These are phyloP conservation scores for Calameuta pallipes DNA, from an alignment of 2,888 invertebrate genomes.

Conservation along the genomic window DNA sequence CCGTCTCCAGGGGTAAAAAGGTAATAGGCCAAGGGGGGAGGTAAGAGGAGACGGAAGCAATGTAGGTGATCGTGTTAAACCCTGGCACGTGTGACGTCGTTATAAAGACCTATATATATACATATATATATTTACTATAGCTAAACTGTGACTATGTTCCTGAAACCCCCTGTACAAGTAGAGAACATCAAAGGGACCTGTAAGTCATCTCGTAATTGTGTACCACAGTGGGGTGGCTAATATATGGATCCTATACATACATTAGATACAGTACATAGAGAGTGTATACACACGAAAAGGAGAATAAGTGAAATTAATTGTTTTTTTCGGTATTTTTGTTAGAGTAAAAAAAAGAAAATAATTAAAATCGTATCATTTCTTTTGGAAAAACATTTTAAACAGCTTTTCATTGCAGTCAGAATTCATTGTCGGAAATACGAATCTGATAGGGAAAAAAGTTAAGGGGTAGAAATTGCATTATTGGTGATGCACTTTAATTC, in stretches of 20 bases:
- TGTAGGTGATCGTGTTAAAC: conserved; percentile 32
- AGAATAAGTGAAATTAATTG: neutral
- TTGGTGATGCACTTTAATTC: neutral
- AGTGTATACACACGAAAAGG: neutral
- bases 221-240: neutral
- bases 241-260: neutral
- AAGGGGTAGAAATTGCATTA: neutral
- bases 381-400: neutral
- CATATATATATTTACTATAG: conserved; percentile 26
- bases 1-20: conserved; percentile 12
- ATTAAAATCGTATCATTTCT: neutral
- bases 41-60: neutral
- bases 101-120: conserved; percentile 28
- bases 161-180: conserved; percentile 27
- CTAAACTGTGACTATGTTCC: conserved; percentile 27
- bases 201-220: conserved; percentile 51
- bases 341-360: neutral
- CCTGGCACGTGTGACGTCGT: conserved; percentile 40
- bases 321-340: neutral
- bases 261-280: neutral
- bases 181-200: conserved; percentile 50
- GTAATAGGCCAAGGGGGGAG: neutral
- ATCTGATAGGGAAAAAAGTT: too few species aligned
- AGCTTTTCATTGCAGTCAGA: too few species aligned
- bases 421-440: too few species aligned